Conservation (phyloP, 2,797 vertebrate species). For the Perdix hodgsoniae region DNA sequence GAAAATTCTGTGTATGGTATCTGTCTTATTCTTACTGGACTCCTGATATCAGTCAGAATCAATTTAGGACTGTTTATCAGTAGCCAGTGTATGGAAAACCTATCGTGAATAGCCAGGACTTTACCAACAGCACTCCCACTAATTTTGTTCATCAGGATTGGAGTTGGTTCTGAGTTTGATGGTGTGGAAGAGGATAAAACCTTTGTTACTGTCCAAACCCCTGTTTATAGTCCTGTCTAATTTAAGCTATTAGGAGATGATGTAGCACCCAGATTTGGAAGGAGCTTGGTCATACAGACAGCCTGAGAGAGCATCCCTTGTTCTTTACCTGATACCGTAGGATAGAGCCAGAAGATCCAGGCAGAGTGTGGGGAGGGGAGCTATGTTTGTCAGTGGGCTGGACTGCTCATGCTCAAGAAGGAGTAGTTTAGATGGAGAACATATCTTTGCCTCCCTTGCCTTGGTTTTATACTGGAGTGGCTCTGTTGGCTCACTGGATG, state of each 20-base stretch:
- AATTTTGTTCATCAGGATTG: not conserved
- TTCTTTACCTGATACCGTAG: not conserved
- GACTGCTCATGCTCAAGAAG: not conserved
- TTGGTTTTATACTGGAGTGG: conserved; percentile 26
- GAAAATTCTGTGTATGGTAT: not conserved
- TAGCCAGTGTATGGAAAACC: not conserved
- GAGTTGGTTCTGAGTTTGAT: not conserved
- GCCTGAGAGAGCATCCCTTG: not conserved
- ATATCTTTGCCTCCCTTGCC: conserved; percentile 1
- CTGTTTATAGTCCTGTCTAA: not conserved
- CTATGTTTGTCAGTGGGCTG: not conserved
- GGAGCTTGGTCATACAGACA: not conserved
- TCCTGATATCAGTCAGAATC: not conserved
- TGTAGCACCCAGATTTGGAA: not conserved
- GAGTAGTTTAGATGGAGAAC: not conserved
- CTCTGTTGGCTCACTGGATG: conserved; percentile 27
- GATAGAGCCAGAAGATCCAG: not conserved
- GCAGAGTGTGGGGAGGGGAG: not conserved
- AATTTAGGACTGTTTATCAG: not conserved
- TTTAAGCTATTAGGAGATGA: not conserved
- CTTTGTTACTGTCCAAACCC: not conserved
- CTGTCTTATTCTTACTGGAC: not conserved
- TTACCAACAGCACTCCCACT: not conserved
- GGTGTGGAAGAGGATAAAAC: not conserved
- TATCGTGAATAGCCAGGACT: not conserved